Base-by-base conservation (phyloP, 2,888 invertebrate genomes). In the Yponomeuta cagnagella region DNA sequence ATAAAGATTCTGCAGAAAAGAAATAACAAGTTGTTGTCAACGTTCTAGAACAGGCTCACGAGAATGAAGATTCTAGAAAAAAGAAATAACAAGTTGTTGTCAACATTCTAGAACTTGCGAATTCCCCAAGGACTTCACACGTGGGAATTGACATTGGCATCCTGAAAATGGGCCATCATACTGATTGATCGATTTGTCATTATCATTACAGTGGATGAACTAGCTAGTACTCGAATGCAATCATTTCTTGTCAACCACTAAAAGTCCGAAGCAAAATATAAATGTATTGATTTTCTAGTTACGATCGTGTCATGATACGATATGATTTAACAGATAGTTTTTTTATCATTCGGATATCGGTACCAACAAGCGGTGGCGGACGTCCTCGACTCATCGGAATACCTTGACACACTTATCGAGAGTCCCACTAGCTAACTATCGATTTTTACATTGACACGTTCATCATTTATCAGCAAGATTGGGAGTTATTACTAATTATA, bases 41-140 rank as follows among this genome's bases (percentile, higher is more conserved):
- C 23, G 1, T 23, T 98, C 64, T 96, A 88, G 81, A 98, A 97
- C 73, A 99, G 93, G 81, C 97, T 96, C 71, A 94, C 86, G 73
- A 96, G 94, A 69, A 98, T 96, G 69, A 94, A 90, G 70, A 94
- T 90, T 84, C 95, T 95, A 89, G 73, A 76, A 72, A 79, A 8
- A 43, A 43, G 10, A 37, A 15, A 67, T 6, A 5, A 12, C 15
- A 15, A 15, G 4, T 15, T 58, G 52, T 12, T 12, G 52, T 1
- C 1, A 15, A 15, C 2, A 58, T 58, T 15, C 0, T 15, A 15
- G 81, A 98, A 97, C 73, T 23, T 5, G 37, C 1, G 37, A 37
- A 4, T 37, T 37, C 37, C 5, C 37, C 37, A 37, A 37, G 2
- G 37, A 37, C 5, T 5, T 5, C 2, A 37, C 5, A 2, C 4